Percentiles rank a stretch among this genome's conserved stretches.
Conservation (phyloP, 2,888 invertebrate species). For the Melanchra persicariae region DNA sequence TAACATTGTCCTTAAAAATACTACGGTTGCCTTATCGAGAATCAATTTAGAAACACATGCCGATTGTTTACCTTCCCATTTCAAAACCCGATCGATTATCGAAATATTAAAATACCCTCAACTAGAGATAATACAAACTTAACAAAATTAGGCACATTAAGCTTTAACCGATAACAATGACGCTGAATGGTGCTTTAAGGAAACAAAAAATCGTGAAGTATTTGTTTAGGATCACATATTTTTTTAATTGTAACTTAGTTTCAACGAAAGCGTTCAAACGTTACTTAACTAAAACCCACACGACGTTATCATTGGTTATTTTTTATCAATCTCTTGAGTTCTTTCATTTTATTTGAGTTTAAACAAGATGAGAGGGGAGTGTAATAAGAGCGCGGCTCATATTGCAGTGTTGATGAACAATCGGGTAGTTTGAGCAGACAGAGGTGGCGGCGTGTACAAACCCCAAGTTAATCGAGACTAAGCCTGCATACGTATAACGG, state of each 20-base stretch:
- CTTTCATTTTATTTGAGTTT: constrained; percentile 66
- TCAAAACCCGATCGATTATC: constrained; percentile 32
- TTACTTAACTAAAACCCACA: constrained; percentile 3
- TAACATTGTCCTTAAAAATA: constrained; percentile 2
- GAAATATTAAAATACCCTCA: constrained; percentile 13
- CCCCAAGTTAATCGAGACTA: constrained; percentile 80
- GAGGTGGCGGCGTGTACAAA: constrained; percentile 76
- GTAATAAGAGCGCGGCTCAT: constrained; percentile 70
- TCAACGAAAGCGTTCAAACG: constrained; percentile 27
- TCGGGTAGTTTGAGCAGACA: constrained; percentile 77
- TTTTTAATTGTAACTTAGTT: constrained; percentile 20
- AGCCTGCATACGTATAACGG: constrained; percentile 54
- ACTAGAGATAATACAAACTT: constrained; percentile 38
- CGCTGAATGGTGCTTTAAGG: constrained; percentile 4
- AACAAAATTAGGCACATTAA: constrained; percentile 21
- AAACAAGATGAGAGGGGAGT: constrained; percentile 68
- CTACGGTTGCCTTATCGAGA: constrained; percentile 6
- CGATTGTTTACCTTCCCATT: constrained; percentile 18
- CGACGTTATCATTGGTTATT: constrained; percentile 6
- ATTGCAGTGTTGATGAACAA: constrained; percentile 73
- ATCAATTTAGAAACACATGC: constrained; percentile 20
- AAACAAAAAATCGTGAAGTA: constrained; percentile 29
- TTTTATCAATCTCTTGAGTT: constrained; percentile 38
- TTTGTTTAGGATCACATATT: constrained; percentile 47
- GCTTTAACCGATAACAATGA: constrained; percentile 44